A percentile compares a stretch with the other conserved stretches of the same genome.
phyloP scores from a whole-genome alignment of 2,888 invertebrate species.

The Calephelis perditalis region DNA sequence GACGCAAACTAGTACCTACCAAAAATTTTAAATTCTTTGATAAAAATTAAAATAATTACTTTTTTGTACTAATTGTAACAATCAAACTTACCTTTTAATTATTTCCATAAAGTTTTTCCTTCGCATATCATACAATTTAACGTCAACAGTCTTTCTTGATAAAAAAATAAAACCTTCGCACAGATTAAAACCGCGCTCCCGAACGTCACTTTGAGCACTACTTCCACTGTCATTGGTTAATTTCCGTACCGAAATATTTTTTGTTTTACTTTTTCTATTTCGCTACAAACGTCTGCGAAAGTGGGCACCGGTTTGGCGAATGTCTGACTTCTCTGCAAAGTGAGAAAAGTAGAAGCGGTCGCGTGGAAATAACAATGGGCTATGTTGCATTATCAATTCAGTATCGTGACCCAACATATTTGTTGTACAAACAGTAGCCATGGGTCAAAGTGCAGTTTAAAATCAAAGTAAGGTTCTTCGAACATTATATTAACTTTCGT shows the following conservation, averaged over 20 bases:
- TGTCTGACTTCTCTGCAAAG: constrained; percentile 37
- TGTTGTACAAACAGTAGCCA: constrained; percentile 20
- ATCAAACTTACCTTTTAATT: constrained; percentile 42
- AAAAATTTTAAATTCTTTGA: no score
- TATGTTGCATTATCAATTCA: constrained; percentile 18
- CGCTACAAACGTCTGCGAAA: constrained; percentile 48
- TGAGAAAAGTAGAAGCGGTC: constrained; percentile 43
- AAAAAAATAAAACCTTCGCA: not conserved
- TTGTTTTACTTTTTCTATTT: constrained; percentile 30
- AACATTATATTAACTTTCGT: no score
- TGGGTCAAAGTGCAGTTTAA: constrained; percentile 29
- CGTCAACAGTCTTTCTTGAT: constrained; percentile 14
- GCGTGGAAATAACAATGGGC: constrained; percentile 50
- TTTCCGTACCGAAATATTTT: constrained; percentile 29
- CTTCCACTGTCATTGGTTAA: constrained; percentile 20
- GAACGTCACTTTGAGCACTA: constrained; percentile 19
- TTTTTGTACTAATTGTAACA: no score
- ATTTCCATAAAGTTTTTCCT: constrained; percentile 47
- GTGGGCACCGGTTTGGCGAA: constrained; percentile 49
- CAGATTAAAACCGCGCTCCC: constrained; percentile 12
- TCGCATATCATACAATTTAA: constrained; percentile 39
- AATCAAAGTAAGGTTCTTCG: constrained; percentile 13
- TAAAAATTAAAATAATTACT: no score
- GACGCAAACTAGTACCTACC: no score
- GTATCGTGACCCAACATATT: constrained; percentile 28